Evolutionary conservation across 2,888 invertebrate species (phyloP).

Genomic region (Candidula unifasciata): DNA sequence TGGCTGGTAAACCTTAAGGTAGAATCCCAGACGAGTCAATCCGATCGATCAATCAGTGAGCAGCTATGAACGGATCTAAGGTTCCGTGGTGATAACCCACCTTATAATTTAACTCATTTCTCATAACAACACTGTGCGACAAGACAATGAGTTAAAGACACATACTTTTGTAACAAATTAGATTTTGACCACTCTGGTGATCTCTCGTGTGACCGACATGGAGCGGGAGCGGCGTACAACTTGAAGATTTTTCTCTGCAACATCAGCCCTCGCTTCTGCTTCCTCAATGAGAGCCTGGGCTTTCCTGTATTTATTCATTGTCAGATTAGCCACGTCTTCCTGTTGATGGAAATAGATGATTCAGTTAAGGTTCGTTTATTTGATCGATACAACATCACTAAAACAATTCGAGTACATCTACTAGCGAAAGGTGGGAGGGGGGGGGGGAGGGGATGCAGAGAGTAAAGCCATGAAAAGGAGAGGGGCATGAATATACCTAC

Average conservation of each 20-base stretch:
- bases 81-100: no score
- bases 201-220: slow-evolving; percentile 76
- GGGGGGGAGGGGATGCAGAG: no score
- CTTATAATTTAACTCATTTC: no score
- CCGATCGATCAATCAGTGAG: no score
- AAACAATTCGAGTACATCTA: neutral
- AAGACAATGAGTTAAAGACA: neutral
- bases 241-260: slow-evolving; percentile 75
- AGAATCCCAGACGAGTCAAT: no score
- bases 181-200: slow-evolving; percentile 70
- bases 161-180: slow-evolving; percentile 55
- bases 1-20: no score
- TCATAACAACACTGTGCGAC: neutral
- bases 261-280: slow-evolving; percentile 76
- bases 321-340: slow-evolving; percentile 77
- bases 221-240: slow-evolving; percentile 73
- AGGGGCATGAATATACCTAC: no score
- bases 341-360: neutral
- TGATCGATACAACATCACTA: neutral
- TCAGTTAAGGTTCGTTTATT: no score
- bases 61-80: no score
- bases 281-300: slow-evolving; percentile 76
- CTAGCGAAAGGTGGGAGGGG: no score
- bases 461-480: no score
- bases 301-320: slow-evolving; percentile 79